A percentile compares a stretch with the other conserved stretches of the same genome.
Evolutionary conservation across 2,797 vertebrate genomes (phyloP).

Genomic region (Vireo griseus): DNA sequence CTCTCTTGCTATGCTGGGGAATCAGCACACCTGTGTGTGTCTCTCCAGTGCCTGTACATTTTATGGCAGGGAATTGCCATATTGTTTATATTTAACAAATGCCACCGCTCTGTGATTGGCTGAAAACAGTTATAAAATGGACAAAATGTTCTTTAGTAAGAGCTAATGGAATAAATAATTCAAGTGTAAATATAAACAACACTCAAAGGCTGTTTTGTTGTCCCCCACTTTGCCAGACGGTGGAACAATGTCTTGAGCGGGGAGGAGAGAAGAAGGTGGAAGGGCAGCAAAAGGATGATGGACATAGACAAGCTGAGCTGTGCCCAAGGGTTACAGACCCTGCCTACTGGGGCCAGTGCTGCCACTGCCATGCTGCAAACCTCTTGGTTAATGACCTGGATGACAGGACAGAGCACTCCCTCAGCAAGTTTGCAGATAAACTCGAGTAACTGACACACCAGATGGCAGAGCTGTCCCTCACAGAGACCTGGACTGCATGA

Average conservation of each 20-base stretch:
- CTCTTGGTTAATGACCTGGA: not conserved
- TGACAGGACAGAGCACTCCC: not conserved
- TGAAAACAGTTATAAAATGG: not conserved
- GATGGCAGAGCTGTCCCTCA: not conserved
- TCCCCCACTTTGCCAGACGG: not conserved
- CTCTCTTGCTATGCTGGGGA: not conserved
- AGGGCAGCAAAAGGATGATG: not conserved
- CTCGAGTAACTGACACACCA: not conserved
- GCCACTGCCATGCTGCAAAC: not conserved
- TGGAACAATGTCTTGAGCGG: not conserved
- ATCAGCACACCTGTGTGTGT: not conserved
- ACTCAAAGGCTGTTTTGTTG: not conserved
- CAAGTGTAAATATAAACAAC: not conserved
- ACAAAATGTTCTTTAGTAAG: not conserved
- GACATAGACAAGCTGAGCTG: not conserved
- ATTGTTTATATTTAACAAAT: not conserved
- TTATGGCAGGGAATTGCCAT: not conserved
- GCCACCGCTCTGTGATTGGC: accelerated
- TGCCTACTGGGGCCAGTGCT: not conserved
- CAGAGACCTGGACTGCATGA: not conserved
- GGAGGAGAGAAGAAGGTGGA: not conserved
- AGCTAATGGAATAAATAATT: not conserved
- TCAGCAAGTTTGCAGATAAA: not conserved
- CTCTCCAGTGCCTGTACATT: not conserved
- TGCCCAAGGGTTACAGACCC: not conserved